These are phyloP conservation scores for Cepphus grylle DNA, from an alignment of 2,113 vertebrate species.

Conservation along the genomic window DNA sequence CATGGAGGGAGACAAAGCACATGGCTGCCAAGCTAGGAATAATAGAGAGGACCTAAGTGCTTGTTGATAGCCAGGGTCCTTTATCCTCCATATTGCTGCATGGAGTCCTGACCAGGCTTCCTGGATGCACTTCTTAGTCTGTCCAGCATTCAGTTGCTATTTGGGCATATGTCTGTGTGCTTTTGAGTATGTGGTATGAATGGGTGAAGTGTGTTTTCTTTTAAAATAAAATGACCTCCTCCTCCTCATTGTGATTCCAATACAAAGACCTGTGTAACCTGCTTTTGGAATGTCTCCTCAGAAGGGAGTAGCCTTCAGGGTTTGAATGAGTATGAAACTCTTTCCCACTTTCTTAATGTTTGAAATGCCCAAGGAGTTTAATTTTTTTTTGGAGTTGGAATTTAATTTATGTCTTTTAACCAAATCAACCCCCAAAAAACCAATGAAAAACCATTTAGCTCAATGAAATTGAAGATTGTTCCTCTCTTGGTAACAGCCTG, in stretches of 20 bases:
- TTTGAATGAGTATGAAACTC: neutral
- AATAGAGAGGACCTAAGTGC: neutral
- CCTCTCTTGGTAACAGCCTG: neutral
- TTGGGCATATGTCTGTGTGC: neutral
- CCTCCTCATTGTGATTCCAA: neutral
- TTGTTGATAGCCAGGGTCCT: neutral
- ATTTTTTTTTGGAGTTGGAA: neutral
- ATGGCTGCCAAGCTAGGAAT: neutral
- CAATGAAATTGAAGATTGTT: neutral
- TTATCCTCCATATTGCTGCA: fast-evolving
- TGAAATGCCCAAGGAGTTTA: neutral
- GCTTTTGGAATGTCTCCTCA: neutral
- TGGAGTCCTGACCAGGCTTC: neutral
- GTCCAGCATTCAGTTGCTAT: too few species aligned
- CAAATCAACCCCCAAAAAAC: neutral
- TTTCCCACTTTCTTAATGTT: neutral
- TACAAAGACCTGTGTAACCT: neutral
- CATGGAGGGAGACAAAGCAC: too few species aligned
- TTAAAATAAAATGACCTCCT: neutral
- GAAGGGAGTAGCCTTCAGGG: neutral
- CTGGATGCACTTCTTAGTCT: neutral
- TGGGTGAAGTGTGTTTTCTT: neutral
- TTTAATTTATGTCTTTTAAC: neutral
- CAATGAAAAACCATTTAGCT: neutral
- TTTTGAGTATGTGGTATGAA: neutral